Percentiles rank a stretch among this genome's conserved stretches.
These are phyloP conservation scores for Lepidocyrtinus sp. DNA, from an alignment of 2,888 invertebrate species.

Conservation along the genomic window DNA sequence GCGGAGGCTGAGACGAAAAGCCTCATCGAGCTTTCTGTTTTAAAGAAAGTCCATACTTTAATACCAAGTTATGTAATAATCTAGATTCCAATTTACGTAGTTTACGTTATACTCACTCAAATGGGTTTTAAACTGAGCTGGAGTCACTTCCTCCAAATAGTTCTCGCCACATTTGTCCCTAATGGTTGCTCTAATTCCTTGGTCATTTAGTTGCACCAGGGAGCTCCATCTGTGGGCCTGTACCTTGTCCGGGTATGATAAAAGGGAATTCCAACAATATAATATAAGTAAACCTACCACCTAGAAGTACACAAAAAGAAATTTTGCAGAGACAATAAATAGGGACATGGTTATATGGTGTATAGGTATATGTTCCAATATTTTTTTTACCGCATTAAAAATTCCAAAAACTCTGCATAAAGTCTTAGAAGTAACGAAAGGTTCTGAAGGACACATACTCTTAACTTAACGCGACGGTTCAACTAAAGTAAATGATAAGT, in stretches of 20 bases:
- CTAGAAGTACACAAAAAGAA: no score
- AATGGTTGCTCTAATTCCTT: neutral
- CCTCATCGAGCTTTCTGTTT: slow-evolving; percentile 22
- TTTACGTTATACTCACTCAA: slow-evolving; percentile 37
- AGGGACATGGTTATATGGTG: no score
- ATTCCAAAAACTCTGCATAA: slow-evolving; percentile 45
- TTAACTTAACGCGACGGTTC: neutral
- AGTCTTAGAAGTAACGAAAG: slow-evolving; percentile 19
- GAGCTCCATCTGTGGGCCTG: slow-evolving; percentile 21
- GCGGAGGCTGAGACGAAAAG: slow-evolving; percentile 20
- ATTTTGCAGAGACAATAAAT: no score
- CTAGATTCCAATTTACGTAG: neutral
- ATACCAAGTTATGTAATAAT: neutral
- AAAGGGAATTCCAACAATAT: slow-evolving; percentile 33
- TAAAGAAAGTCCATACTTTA: neutral
- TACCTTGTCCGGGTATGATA: slow-evolving; percentile 13
- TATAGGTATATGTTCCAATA: no score
- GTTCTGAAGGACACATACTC: neutral
- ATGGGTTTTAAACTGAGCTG: slow-evolving; percentile 24
- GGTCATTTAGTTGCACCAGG: slow-evolving; percentile 14
- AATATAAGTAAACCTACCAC: slow-evolving; percentile 37
- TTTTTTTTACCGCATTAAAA: slow-evolving; percentile 28
- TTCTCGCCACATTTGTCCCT: slow-evolving; percentile 27
- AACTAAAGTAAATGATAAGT: no score
- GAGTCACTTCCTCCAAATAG: slow-evolving; percentile 21